A percentile compares a stretch with the other conserved stretches of the same genome.
Evolutionary conservation across 2,797 vertebrate genomes (phyloP).

Genomic region (Takifugu ocellatus): DNA sequence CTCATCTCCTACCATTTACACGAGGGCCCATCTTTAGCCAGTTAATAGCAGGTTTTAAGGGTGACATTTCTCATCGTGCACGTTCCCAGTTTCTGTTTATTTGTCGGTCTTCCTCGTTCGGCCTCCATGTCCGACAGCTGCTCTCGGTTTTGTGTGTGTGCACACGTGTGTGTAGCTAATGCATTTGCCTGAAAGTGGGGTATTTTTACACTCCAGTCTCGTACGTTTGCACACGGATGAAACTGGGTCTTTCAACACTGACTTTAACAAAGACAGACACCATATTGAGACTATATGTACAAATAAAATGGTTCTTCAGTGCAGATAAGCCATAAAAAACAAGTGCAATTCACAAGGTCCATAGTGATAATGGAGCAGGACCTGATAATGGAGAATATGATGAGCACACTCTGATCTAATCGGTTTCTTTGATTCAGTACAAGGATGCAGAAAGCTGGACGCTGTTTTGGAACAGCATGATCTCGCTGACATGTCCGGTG

Average conservation of each 20-base stretch:
- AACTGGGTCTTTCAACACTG: slow-evolving; percentile 15
- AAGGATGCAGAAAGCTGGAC: no score
- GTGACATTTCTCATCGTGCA: background rate
- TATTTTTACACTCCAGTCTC: slow-evolving; percentile 62
- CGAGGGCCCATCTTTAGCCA: background rate
- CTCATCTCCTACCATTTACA: background rate
- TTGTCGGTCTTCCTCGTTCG: background rate
- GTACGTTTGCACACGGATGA: slow-evolving; percentile 24
- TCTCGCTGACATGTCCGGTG: no score
- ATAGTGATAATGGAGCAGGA: background rate
- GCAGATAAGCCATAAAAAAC: background rate
- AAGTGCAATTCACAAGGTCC: no score
- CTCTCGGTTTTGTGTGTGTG: slow-evolving; percentile 32
- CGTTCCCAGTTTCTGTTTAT: slow-evolving; percentile 1
- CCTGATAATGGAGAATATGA: background rate
- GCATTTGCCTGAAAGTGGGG: slow-evolving; percentile 48
- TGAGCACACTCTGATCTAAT: background rate
- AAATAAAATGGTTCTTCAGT: slow-evolving; percentile 2
- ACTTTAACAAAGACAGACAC: slow-evolving; percentile 13
- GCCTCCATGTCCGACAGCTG: background rate
- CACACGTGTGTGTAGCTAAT: slow-evolving; percentile 30
- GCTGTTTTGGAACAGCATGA: no score
- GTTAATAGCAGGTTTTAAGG: background rate
- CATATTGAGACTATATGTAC: background rate
- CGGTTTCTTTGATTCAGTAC: background rate